Conservation (phyloP, 2,113 vertebrate genomes). For the Silurus asotus region DNA sequence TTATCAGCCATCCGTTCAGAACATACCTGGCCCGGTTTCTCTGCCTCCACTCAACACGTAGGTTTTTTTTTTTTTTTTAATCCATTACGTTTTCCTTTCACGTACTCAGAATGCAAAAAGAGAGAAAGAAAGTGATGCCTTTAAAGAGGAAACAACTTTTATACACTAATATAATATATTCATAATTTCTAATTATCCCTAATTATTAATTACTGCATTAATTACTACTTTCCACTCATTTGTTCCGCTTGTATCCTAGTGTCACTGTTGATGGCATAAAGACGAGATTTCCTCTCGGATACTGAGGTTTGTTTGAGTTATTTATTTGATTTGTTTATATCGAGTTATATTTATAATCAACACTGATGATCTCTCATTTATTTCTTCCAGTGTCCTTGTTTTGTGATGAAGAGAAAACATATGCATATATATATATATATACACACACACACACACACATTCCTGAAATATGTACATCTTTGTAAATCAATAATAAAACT, state of each 20-base stretch:
- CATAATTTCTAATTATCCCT: no score
- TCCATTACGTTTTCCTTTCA: not conserved
- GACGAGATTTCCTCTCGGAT: conserved; percentile 31
- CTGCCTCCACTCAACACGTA: conserved; percentile 65
- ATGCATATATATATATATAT: not conserved
- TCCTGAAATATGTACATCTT: not conserved
- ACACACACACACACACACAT: not conserved
- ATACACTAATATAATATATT: not conserved
- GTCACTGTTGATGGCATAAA: conserved; percentile 32
- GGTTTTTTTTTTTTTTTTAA: conserved; percentile 40
- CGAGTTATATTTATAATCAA: not conserved
- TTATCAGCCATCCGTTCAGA: conserved; percentile 55
- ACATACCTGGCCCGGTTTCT: conserved; percentile 45
- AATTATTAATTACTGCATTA: no score
- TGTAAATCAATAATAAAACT: not conserved
- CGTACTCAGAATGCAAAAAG: not conserved
- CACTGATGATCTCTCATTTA: not conserved
- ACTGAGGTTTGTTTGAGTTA: conserved; percentile 11
- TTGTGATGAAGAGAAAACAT: not conserved
- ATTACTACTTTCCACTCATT: not conserved
- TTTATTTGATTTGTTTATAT: not conserved
- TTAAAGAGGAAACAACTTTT: not conserved
- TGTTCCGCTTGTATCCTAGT: conserved; percentile 8
- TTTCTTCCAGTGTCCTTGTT: not conserved
- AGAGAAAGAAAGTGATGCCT: not conserved